Conservation (phyloP, 2,888 invertebrate species). For the Microchrysa polita region DNA sequence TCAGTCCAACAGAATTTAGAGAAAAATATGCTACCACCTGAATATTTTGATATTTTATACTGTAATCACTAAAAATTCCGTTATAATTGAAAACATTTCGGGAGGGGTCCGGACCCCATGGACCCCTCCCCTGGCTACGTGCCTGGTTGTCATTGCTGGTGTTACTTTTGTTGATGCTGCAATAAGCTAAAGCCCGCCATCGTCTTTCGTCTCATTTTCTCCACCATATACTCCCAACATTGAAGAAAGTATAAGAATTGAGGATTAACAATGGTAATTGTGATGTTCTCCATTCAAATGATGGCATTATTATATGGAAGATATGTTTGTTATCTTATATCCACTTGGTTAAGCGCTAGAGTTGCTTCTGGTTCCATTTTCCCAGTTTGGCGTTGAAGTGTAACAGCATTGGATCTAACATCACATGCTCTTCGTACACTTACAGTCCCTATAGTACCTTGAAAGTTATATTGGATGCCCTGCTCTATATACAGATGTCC, state of each 20-base stretch:
- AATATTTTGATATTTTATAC: no score
- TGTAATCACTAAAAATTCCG: no score
- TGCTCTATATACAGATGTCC: neutral
- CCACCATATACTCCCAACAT: neutral
- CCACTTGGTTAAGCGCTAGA: constrained; percentile 39
- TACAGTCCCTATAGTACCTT: neutral
- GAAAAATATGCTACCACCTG: no score
- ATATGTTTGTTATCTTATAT: constrained; percentile 50
- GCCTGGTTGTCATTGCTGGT: constrained; percentile 3
- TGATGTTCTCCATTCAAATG: constrained; percentile 51
- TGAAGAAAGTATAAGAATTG: constrained; percentile 46
- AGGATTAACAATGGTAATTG: constrained; percentile 51
- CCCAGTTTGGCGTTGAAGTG: neutral
- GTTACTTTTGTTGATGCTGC: constrained; percentile 20
- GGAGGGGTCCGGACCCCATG: no score
- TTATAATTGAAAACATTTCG: no score
- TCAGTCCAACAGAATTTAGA: no score
- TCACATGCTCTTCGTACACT: neutral
- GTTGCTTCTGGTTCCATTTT: constrained; percentile 1
- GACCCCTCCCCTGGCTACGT: no score
- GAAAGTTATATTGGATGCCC: no score
- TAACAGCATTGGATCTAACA: neutral
- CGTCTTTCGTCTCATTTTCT: neutral
- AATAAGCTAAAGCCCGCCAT: constrained; percentile 30
- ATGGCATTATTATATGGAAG: constrained; percentile 51